A percentile compares a stretch with the other conserved stretches of the same genome.
phyloP scores from a whole-genome alignment of 2,797 vertebrate genomes.

The Champsocephalus esox region DNA sequence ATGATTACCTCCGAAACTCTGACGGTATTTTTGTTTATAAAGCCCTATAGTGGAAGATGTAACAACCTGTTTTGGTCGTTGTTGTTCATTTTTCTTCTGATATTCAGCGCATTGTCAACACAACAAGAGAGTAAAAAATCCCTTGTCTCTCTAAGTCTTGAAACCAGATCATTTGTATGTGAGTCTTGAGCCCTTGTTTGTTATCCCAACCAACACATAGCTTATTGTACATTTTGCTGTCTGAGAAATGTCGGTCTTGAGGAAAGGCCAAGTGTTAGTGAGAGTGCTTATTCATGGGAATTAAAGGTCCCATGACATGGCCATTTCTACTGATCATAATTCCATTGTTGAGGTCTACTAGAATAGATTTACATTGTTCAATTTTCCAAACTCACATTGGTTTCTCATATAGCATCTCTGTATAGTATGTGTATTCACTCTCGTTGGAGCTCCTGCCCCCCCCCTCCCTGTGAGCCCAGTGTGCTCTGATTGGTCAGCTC shows the following conservation, averaged over 20 bases:
- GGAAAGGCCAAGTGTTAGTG: conserved; percentile 35
- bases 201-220: conserved; percentile 21
- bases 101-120: conserved; percentile 13
- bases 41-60: neutral
- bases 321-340: conserved; percentile 4
- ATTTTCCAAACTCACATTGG: too few relatives aligned
- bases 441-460: too few relatives aligned
- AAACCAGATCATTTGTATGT: conserved; percentile 5
- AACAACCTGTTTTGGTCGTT: neutral
- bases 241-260: conserved; percentile 13
- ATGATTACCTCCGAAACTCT: neutral
- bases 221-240: conserved; percentile 29
- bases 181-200: conserved; percentile 26
- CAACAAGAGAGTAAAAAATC: conserved; percentile 12
- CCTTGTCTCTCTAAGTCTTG: neutral
- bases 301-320: conserved; percentile 27
- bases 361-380: too few relatives aligned
- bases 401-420: too few relatives aligned
- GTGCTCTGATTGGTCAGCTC: too few relatives aligned
- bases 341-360: too few relatives aligned
- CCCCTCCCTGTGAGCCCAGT: too few relatives aligned
- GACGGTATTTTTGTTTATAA: neutral
- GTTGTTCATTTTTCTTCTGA: conserved; percentile 18
- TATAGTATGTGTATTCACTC: too few relatives aligned
- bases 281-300: conserved; percentile 40